Base-by-base conservation (phyloP, 92 coral and sea anemone species). In the Zoanthus solanderi region DNA sequence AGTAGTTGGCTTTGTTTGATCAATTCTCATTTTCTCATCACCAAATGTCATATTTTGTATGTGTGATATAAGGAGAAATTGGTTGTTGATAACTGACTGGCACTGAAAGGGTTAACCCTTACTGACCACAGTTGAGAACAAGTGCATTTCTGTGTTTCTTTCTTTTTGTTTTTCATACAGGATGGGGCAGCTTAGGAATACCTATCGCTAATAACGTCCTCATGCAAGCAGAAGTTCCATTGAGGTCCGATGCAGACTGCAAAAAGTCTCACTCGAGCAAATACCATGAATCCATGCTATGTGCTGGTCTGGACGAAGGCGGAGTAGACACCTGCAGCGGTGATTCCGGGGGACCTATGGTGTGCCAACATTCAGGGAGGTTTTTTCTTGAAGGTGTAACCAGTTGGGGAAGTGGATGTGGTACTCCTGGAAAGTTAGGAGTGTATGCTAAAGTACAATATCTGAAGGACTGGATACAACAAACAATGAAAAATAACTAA, bases 361-460 rank as follows among this genome's bases (percentile, higher is more conserved):
- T 37, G 42, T 37, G 42, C 42, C 42, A 37, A 37, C 42, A 37
- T 0, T 37, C 42, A 37, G 42, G 42, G 42, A 37, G 42, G 42
- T 37, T 37, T 0, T 37, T 37, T 65, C 9, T 65, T 7, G 31
- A 65, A 23, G 71, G 71, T 65, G 71, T 23, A 17, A 65, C 71
- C 71, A 65, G 71, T 23, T 65, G 71, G 71, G 71, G 71, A 17
- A 7, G n/a, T 7, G 71, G 71, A 5, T 65, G 71, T 65, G 71
- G 18, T 23, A 6, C 23, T 7, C 9, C 23, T 17, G 71, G 71
- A 17, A 65, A 65, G 31, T 65, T 16, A 13, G 71, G 71, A 65
- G 71, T 65, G 1, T 65, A 65, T 23, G 71, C 71, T 65, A 65
- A 65, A 65, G 71, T 65, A 23, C 71, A 23, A 17, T 65, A 65